phyloP scores from a whole-genome alignment of 2,797 vertebrate species.

The Hapalemur alaotrensis region DNA sequence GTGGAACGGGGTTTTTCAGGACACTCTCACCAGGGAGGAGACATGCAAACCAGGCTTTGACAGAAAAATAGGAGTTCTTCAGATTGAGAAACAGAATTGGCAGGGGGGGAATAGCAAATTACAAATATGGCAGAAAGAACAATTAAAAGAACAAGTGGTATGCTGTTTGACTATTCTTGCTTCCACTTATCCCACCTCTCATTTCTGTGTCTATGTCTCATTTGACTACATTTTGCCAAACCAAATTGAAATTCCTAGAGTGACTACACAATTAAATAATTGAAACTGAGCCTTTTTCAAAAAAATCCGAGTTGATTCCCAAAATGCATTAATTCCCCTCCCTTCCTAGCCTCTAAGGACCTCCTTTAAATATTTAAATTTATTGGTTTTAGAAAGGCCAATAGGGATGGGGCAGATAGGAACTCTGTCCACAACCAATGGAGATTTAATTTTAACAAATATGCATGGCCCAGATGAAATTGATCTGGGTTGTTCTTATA shows the following conservation, averaged over 20 bases:
- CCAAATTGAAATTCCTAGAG: background rate
- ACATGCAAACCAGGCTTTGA: background rate
- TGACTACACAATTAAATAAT: background rate
- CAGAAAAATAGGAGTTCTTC: background rate
- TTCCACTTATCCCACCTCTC: too few species aligned
- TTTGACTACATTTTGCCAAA: background rate
- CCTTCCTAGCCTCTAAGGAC: background rate
- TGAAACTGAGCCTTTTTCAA: background rate
- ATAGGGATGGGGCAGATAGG: background rate
- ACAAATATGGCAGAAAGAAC: background rate
- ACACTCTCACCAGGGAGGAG: background rate
- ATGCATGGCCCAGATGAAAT: background rate
- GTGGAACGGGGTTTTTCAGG: fast-evolving
- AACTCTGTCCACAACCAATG: background rate
- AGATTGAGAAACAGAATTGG: background rate
- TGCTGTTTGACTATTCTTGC: background rate
- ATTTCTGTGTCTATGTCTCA: background rate
- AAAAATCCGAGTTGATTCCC: background rate
- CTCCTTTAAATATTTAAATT: background rate
- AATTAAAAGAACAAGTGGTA: background rate
- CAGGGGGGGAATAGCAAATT: background rate
- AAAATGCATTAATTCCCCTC: background rate
- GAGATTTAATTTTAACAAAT: background rate
- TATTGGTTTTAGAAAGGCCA: background rate
- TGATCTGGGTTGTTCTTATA: background rate